Percentiles rank a stretch among this genome's conserved stretches.
phyloP scores from a whole-genome alignment of 2,888 invertebrate species.

The Conchocele bisecta region DNA sequence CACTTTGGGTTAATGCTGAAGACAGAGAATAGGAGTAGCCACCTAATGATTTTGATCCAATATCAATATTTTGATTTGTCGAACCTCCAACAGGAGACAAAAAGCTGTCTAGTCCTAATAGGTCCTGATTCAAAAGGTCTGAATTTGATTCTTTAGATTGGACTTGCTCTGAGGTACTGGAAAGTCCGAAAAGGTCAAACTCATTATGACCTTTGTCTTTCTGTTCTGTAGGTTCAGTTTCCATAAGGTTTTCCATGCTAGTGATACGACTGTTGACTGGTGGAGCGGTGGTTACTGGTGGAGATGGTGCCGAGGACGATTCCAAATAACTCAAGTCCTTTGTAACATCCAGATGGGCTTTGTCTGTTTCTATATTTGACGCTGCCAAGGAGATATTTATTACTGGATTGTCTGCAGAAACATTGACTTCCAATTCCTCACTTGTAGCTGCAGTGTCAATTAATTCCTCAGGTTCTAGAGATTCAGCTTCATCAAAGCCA shows the following conservation, averaged over 20 bases:
- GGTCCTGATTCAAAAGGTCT: constrained; percentile 67
- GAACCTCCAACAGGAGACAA: constrained; percentile 38
- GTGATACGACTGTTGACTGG: constrained; percentile 68
- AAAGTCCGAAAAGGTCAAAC: constrained; percentile 66
- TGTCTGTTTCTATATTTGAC: constrained; percentile 25
- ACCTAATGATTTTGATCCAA: not conserved
- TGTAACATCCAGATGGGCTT: constrained; percentile 58
- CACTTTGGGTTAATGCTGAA: constrained; percentile 47
- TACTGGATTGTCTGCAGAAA: constrained; percentile 1
- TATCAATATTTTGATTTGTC: not conserved
- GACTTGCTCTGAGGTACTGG: not conserved
- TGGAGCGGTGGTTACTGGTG: constrained; percentile 62
- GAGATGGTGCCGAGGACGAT: constrained; percentile 62
- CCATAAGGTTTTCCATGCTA: constrained; percentile 68
- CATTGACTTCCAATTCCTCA: too few species aligned
- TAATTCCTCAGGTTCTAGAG: constrained; percentile 43
- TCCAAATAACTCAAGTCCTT: too few species aligned
- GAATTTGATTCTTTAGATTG: constrained; percentile 9
- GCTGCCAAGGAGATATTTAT: constrained; percentile 8
- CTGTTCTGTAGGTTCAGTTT: constrained; percentile 26
- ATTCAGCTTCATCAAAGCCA: constrained; percentile 55
- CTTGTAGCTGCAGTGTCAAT: constrained; percentile 48
- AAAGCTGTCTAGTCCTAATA: constrained; percentile 71
- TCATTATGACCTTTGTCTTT: constrained; percentile 42
- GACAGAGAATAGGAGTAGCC: constrained; percentile 19